Evolutionary conservation across 1,140 invertebrate species (phyloP), one percentile per base, ranked within the genome.

Genomic region (Tetragnatha versicolor): DNA sequence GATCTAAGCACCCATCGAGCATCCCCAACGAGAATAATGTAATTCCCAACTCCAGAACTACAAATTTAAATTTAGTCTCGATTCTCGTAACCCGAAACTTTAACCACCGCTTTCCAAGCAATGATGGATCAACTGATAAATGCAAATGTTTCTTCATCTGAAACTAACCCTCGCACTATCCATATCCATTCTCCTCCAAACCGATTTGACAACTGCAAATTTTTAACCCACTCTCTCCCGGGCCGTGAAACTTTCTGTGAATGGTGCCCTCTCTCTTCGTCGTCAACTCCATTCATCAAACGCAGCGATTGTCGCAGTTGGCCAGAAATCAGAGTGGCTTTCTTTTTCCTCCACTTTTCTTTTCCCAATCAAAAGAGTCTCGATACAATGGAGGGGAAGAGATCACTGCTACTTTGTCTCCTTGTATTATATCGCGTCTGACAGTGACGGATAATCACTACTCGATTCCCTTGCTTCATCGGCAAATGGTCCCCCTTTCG

Each of bases 361-460:
- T 10, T 49, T 51, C 39, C 17, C 65, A 51, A 68, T 68, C 65
- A 68, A 68, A 35, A 35, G 65, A 35, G 20, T 22, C 45, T 51
- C 65, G 39, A 31, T 68, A 68, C 29, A 68, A 68, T 33, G 29
- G 37, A 65, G 14, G 17, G 27, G n/a, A 39, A 39, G 17, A 25
- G 60, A 63, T 42, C 45, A 25, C 7, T 22, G 25, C 25, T n/a
- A 49, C 29, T 68, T 51, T 51, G 45, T 68, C 65, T 51, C 29
- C 29, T 35, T 33, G 65, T 20, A 68, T 68, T 68, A 51, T 68
- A 68, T 68, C 65, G 45, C 45, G 37, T 68, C 27, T 68, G 45
- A 51, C 45, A 68, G 27, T 68, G 65, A 68, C 45, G 45, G 65
- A 68, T 68, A 68, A 68, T 51, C 45, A 45, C 42, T 68, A 51